Conservation (phyloP, 2,797 vertebrate species). For the Petrocephalus sullivani region DNA sequence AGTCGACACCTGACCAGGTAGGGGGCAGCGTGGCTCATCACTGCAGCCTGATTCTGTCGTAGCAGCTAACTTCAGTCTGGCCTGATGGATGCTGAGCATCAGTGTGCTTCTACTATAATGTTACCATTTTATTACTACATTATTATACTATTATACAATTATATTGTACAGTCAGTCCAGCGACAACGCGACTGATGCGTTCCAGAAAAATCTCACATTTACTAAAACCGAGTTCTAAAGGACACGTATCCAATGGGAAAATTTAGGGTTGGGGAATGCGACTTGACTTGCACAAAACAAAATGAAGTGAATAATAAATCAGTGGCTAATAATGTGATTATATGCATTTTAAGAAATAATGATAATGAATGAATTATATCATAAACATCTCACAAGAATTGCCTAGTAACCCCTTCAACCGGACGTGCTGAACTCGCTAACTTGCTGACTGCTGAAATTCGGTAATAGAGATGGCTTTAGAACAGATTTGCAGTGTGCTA, state of each 20-base stretch:
- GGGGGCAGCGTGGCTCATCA: slow-evolving; percentile 19
- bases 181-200: neutral
- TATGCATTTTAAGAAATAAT: neutral
- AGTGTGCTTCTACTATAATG: neutral
- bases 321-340: neutral
- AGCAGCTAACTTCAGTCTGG: neutral
- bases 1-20: slow-evolving; percentile 99
- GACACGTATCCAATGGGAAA: neutral
- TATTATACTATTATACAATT: neutral
- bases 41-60: neutral
- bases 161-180: neutral
- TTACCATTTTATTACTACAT: neutral
- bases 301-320: neutral
- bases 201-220: neutral
- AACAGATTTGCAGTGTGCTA: neutral
- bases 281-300: neutral
- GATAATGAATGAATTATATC: too few species aligned
- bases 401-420: too few species aligned
- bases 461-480: too few species aligned
- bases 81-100: neutral
- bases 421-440: too few species aligned
- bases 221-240: neutral
- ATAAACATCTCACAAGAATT: too few species aligned
- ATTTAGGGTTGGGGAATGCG: neutral
- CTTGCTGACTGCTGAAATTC: too few species aligned